These are phyloP conservation scores for Antechinus stuartii DNA, from an alignment of 2,113 vertebrate genomes.

Conservation along the genomic window DNA sequence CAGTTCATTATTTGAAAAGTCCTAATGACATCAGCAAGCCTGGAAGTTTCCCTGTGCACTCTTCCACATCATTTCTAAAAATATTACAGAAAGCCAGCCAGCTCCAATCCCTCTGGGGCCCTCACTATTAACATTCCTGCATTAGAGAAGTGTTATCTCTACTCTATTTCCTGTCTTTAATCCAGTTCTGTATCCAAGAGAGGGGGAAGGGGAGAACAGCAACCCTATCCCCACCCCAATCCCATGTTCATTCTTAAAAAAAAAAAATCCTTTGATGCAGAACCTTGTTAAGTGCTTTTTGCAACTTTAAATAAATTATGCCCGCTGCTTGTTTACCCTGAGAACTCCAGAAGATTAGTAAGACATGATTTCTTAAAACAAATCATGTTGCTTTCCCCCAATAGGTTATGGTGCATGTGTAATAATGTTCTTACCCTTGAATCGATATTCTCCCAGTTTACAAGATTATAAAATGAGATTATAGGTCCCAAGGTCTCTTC, in stretches of 20 bases:
- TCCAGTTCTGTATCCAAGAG: conserved; percentile 22
- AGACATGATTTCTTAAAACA: neutral
- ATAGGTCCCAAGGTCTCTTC: conserved; percentile 13
- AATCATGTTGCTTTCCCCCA: conserved; percentile 1
- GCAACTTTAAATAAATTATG: conserved; percentile 62
- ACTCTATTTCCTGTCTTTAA: conserved; percentile 41
- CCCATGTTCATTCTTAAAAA: conserved; percentile 38
- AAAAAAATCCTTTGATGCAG: conserved; percentile 52
- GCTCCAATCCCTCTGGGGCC: neutral
- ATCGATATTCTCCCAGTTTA: neutral
- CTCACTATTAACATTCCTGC: conserved; percentile 21
- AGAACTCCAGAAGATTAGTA: conserved; percentile 17
- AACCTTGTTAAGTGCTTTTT: conserved; percentile 53
- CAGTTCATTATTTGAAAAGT: conserved; percentile 38
- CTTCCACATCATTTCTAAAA: conserved; percentile 43
- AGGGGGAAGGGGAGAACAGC: neutral
- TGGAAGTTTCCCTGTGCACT: neutral
- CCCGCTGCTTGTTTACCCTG: conserved; percentile 45
- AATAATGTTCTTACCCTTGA: conserved; percentile 3
- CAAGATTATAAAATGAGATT: neutral
- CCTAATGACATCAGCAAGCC: neutral
- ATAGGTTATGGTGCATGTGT: neutral
- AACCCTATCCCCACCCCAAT: neutral
- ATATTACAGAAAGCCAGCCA: conserved; percentile 48
- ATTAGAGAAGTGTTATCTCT: conserved; percentile 26